phyloP scores from a whole-genome alignment of 2,888 invertebrate genomes.

The Cybosia mesomella region DNA sequence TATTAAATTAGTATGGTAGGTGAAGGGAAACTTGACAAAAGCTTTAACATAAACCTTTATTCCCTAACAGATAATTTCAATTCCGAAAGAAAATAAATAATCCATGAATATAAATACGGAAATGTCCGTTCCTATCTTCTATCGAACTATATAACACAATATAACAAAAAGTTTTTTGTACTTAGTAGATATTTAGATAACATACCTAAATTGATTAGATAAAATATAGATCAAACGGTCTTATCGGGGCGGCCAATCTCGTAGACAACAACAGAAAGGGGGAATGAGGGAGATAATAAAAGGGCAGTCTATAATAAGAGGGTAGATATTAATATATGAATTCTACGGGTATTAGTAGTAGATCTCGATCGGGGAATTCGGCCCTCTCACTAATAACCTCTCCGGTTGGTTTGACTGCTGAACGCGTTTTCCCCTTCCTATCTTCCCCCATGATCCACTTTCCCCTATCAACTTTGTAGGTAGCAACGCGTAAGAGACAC shows the following conservation, averaged over 20 bases:
- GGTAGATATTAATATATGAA: not conserved
- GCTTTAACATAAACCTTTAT: not conserved
- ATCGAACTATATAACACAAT: slow-evolving; percentile 1
- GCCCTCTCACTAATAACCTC: not conserved
- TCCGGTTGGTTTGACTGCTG: not conserved
- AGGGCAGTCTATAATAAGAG: not conserved
- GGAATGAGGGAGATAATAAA: slow-evolving; percentile 8
- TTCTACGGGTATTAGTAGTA: too few relatives aligned
- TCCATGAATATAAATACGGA: not conserved
- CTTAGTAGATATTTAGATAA: slow-evolving; percentile 6
- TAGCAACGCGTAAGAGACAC: not conserved
- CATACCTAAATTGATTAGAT: slow-evolving; percentile 10
- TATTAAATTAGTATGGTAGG: too few relatives aligned
- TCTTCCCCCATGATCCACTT: not conserved
- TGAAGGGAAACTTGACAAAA: not conserved
- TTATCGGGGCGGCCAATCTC: slow-evolving; percentile 9
- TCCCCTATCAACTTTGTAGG: not conserved
- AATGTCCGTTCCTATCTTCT: not conserved
- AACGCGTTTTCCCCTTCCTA: not conserved
- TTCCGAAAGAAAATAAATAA: not conserved
- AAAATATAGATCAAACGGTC: slow-evolving; percentile 8
- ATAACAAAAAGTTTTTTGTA: slow-evolving; percentile 1
- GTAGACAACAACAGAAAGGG: slow-evolving; percentile 6
- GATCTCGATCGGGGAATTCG: not conserved
- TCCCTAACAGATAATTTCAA: not conserved